Percentiles rank a stretch among this genome's conserved stretches.
These are phyloP conservation scores for Suillia variegata DNA, from an alignment of 2,888 invertebrate genomes.

Conservation along the genomic window DNA sequence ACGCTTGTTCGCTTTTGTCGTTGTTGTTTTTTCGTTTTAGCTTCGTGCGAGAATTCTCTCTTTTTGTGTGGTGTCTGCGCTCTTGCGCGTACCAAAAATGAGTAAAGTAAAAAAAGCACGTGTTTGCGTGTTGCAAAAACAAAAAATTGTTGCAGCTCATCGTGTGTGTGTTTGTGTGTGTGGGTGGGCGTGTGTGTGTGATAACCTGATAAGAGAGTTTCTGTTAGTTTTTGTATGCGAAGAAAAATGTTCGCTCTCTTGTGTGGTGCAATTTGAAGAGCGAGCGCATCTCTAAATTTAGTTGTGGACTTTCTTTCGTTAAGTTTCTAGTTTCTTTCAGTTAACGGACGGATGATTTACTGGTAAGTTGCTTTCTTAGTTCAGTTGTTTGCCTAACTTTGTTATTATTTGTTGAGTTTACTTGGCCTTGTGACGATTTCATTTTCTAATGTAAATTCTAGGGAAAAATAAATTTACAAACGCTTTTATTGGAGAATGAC, in stretches of 20 bases:
- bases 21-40: conserved; percentile 7
- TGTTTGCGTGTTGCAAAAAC: conserved; percentile 11
- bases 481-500: too few species aligned
- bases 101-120: conserved; percentile 24
- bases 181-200: conserved; percentile 14
- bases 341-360: background rate
- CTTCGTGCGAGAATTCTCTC: conserved; percentile 44
- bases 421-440: too few species aligned
- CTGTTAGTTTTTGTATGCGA: too few species aligned
- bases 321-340: conserved; percentile 32
- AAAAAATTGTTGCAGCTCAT: conserved; percentile 26
- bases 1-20: conserved; percentile 10
- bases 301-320: too few species aligned
- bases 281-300: too few species aligned
- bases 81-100: background rate
- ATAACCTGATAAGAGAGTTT: background rate
- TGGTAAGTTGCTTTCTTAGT: too few species aligned
- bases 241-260: background rate
- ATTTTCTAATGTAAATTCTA: too few species aligned
- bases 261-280: background rate
- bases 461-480: too few species aligned
- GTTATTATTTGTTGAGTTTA: too few species aligned
- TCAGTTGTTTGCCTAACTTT: too few species aligned
- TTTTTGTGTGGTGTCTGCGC: background rate
- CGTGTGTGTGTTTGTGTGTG: background rate